phyloP scores from a whole-genome alignment of 2,888 invertebrate genomes.

The Tetragonisca angustula region DNA sequence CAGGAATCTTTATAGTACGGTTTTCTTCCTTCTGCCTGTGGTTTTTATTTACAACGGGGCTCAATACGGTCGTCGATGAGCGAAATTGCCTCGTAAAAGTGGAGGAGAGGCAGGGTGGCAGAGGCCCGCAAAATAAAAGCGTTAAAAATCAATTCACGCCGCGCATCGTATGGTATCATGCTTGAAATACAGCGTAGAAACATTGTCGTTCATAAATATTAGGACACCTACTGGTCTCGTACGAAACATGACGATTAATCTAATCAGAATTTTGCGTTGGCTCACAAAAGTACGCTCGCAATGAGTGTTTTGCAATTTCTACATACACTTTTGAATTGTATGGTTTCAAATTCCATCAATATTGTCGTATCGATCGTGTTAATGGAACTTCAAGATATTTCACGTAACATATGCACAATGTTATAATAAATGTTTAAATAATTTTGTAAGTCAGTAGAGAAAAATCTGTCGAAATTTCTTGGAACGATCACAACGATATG shows the following conservation, averaged over 20 bases:
- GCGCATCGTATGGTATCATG: constrained; percentile 48
- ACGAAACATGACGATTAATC: not conserved
- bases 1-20: constrained; percentile 59
- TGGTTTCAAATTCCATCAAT: too few species aligned
- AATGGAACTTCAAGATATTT: too few species aligned
- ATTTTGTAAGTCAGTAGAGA: too few species aligned
- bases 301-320: too few species aligned
- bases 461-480: too few species aligned
- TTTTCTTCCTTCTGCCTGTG: constrained; percentile 57
- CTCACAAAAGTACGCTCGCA: too few species aligned
- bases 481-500: too few species aligned
- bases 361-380: too few species aligned
- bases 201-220: not conserved
- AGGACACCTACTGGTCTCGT: not conserved
- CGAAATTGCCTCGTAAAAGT: constrained; percentile 61
- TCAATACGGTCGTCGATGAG: constrained; percentile 52
- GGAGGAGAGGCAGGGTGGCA: not conserved
- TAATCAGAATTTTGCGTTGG: not conserved
- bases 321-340: too few species aligned
- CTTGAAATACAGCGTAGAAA: constrained; percentile 9
- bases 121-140: constrained; percentile 52
- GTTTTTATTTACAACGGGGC: constrained; percentile 64
- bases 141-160: constrained; percentile 63
- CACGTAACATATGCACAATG: too few species aligned
- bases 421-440: too few species aligned